Conservation (phyloP, 2,113 vertebrate species). For the Thymallus thymallus region DNA sequence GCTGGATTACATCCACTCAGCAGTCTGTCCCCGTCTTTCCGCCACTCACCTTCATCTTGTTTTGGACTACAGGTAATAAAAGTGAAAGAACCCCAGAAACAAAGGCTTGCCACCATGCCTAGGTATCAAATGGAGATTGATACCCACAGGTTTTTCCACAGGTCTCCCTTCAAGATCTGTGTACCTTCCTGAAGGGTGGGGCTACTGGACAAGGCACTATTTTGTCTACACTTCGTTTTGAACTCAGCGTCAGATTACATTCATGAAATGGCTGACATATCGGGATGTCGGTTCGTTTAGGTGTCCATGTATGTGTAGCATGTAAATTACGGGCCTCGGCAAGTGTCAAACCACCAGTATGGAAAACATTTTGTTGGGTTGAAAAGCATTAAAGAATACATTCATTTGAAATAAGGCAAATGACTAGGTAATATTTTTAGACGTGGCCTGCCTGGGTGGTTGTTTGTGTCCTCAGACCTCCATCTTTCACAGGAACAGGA, state of each 20-base stretch:
- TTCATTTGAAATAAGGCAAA: background rate
- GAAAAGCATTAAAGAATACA: background rate
- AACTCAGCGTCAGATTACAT: conserved; percentile 44
- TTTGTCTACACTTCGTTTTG: conserved; percentile 17
- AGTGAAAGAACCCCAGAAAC: background rate
- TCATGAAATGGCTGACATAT: conserved; percentile 45
- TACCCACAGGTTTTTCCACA: background rate
- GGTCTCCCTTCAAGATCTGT: no score
- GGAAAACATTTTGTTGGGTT: background rate
- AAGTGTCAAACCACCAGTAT: conserved; percentile 8
- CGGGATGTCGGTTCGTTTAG: conserved; percentile 37
- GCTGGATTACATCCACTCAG: background rate
- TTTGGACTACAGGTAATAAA: background rate
- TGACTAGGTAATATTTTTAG: conserved; percentile 22
- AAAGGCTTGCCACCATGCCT: background rate
- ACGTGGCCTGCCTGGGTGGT: background rate
- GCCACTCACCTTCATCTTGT: background rate
- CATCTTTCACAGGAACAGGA: conserved; percentile 72
- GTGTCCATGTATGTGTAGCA: conserved; percentile 47
- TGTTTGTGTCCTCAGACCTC: conserved; percentile 37
- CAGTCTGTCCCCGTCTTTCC: background rate
- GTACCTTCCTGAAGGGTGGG: conserved; percentile 9
- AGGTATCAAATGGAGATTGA: background rate
- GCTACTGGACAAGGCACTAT: conserved; percentile 7
- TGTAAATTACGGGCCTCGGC: conserved; percentile 37